Conservation (phyloP, 2,888 invertebrate species). For the Drosophila quasianomalipes region DNA sequence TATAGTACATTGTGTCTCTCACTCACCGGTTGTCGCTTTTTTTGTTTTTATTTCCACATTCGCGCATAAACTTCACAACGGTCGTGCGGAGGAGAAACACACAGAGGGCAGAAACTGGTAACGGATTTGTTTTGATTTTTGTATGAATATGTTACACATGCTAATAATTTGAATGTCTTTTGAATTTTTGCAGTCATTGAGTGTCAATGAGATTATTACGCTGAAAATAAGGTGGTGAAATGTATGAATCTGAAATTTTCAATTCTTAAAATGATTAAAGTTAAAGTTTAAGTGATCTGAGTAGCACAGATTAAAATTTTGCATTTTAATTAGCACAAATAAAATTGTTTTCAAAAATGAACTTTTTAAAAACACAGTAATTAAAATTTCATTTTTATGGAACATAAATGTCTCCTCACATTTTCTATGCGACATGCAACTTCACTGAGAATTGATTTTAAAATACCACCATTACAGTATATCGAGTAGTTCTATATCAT, state of each 20-base stretch:
- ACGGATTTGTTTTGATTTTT: slow-evolving; percentile 55
- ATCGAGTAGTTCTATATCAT: not conserved
- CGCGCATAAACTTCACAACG: slow-evolving; percentile 33
- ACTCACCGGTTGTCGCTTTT: slow-evolving; percentile 43
- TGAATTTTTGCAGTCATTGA: slow-evolving; percentile 10
- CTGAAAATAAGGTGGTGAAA: not conserved
- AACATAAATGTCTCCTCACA: not conserved
- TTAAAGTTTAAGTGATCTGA: not conserved
- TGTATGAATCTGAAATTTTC: not conserved
- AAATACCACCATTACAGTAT: not conserved
- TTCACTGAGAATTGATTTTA: not conserved
- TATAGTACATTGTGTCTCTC: slow-evolving; percentile 5
- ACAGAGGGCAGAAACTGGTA: slow-evolving; percentile 23
- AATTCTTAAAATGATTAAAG: not conserved
- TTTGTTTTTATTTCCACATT: slow-evolving; percentile 70
- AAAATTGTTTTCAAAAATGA: not conserved
- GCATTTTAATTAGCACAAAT: not conserved
- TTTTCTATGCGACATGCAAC: not conserved
- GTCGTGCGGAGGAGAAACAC: slow-evolving; percentile 13
- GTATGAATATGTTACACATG: slow-evolving; percentile 30
- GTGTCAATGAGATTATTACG: slow-evolving; percentile 14
- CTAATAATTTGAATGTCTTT: not conserved
- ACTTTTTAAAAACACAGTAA: not conserved
- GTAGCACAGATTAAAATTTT: not conserved
- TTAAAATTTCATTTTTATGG: not conserved